Conservation (phyloP, 2,113 vertebrate genomes). For the Perccottus glenii region DNA sequence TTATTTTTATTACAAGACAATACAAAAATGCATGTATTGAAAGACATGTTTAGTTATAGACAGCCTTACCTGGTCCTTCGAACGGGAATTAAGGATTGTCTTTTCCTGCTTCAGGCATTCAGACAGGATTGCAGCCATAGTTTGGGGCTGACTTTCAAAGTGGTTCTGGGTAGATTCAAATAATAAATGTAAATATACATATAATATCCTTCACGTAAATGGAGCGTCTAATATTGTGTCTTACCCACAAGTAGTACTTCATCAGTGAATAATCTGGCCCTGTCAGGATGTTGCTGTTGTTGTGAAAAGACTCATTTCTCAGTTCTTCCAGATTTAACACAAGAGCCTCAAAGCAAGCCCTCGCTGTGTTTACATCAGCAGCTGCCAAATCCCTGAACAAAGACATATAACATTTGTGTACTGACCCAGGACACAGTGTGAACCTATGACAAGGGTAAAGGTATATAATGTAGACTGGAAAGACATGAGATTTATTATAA, state of each 20-base stretch:
- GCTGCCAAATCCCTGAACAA: conserved; percentile 84
- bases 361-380: conserved; percentile 80
- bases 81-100: conserved; percentile 81
- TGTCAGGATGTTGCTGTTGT: conserved; percentile 86
- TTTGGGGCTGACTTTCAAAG: conserved; percentile 83
- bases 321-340: conserved; percentile 85
- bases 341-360: conserved; percentile 82
- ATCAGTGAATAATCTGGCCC: conserved; percentile 90
- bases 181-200: neutral
- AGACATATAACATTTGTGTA: neutral
- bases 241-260: conserved; percentile 86
- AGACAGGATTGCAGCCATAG: conserved; percentile 87
- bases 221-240: neutral
- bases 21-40: neutral
- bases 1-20: too few species aligned
- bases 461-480: too few species aligned
- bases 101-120: conserved; percentile 86
- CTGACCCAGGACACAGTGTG: too few species aligned
- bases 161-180: conserved; percentile 71
- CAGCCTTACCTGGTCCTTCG: conserved; percentile 55
- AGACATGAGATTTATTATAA: too few species aligned
- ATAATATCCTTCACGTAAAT: too few species aligned
- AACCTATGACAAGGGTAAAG: too few species aligned
- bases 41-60: neutral
- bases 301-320: conserved; percentile 81